phyloP scores from a whole-genome alignment of 2,888 invertebrate species.

The Didymodactylos carnosus region DNA sequence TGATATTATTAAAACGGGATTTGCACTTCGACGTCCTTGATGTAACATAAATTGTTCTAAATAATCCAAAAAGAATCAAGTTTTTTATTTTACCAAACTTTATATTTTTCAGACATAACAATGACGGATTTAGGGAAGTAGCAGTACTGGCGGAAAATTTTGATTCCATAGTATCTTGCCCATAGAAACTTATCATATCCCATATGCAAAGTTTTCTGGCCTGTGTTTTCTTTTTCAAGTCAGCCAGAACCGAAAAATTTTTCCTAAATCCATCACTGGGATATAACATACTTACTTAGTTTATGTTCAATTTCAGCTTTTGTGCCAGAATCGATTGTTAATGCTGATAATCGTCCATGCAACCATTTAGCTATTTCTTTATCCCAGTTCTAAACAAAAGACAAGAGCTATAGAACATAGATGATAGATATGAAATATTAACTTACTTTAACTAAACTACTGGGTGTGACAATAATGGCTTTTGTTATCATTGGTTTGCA shows the following conservation, averaged over 20 bases:
- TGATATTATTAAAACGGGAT: conserved; percentile 86
- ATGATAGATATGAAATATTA: background rate
- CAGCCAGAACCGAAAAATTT: too few relatives aligned
- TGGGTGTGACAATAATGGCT: conserved; percentile 83
- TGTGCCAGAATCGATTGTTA: conserved; percentile 34
- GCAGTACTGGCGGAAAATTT: background rate
- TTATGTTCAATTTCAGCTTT: conserved; percentile 60
- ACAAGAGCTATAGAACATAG: background rate
- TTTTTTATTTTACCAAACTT: background rate
- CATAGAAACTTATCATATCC: too few relatives aligned
- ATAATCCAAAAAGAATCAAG: too few relatives aligned
- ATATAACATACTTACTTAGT: conserved; percentile 26
- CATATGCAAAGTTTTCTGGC: too few relatives aligned
- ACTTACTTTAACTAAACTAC: conserved; percentile 66
- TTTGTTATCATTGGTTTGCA: conserved; percentile 71
- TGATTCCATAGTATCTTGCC: too few relatives aligned
- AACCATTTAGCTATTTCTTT: conserved; percentile 96
- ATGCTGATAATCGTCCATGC: conserved; percentile 57
- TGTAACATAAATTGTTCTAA: conserved; percentile 50
- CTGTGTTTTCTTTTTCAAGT: too few relatives aligned
- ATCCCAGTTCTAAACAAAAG: conserved; percentile 58
- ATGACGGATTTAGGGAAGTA: background rate
- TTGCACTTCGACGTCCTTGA: conserved; percentile 52
- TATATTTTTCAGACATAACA: background rate
- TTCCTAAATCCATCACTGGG: too few relatives aligned